Percentiles rank a stretch among this genome's conserved stretches.
Conservation (phyloP, 2,797 vertebrate genomes). For the Tapera naevia region DNA sequence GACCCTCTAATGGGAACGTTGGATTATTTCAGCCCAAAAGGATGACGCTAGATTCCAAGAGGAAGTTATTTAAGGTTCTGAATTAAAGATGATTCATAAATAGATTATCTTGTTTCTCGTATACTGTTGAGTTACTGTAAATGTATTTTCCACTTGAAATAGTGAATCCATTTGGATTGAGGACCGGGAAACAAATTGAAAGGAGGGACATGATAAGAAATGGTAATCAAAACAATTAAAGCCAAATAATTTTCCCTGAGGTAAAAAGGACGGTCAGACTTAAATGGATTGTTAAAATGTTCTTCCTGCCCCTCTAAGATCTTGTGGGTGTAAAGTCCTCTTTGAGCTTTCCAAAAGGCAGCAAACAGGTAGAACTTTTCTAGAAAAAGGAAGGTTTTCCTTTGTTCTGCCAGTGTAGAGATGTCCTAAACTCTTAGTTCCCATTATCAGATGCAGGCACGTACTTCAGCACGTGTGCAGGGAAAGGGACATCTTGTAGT, state of each 20-base stretch:
- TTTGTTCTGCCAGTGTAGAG: not conserved
- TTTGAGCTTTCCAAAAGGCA: not conserved
- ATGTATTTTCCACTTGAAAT: not conserved
- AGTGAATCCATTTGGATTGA: not conserved
- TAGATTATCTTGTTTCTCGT: not conserved
- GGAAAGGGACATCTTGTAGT: not conserved
- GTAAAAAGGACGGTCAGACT: not conserved
- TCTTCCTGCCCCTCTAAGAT: not conserved
- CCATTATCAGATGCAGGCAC: accelerated
- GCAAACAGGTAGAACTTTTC: not conserved
- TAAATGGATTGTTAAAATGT: not conserved
- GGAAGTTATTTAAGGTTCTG: not conserved
- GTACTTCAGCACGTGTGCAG: accelerated
- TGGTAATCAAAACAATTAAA: not conserved
- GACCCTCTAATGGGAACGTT: not conserved
- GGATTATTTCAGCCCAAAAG: not conserved
- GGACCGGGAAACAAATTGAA: not conserved
- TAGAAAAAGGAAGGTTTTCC: not conserved
- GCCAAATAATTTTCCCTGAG: not conserved
- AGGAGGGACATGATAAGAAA: not conserved
- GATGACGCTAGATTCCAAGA: not conserved
- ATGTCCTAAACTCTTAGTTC: not conserved
- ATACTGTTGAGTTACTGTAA: not conserved
- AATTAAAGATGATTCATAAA: not conserved
- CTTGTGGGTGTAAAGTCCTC: not conserved